phyloP scores from a whole-genome alignment of 35 echinoderm and acorn worm species.

The Heliocidaris erythrogramma region DNA sequence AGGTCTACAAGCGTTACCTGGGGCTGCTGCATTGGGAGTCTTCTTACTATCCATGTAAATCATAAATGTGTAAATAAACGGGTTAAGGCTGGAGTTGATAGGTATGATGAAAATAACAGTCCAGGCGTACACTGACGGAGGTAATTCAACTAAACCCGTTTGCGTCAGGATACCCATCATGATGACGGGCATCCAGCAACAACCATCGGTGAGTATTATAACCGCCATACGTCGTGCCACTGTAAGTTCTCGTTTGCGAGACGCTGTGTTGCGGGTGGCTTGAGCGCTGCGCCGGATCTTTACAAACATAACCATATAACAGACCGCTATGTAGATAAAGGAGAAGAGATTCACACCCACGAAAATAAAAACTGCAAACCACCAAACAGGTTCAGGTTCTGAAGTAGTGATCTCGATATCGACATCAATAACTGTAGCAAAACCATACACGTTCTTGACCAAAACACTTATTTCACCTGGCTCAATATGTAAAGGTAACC shows the following conservation, averaged over 20 bases:
- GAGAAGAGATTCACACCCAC: neutral
- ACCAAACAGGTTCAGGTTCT: neutral
- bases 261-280: neutral
- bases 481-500: neutral
- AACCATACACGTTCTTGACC: neutral
- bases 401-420: neutral
- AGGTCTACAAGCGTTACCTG: too few species aligned
- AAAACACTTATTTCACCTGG: neutral
- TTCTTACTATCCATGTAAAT: neutral
- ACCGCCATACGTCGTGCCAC: neutral
- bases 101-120: neutral
- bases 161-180: neutral
- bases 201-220: neutral
- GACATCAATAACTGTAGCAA: neutral
- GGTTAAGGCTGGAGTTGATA: neutral
- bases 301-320: neutral
- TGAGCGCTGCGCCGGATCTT: neutral
- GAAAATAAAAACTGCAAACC: neutral
- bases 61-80: constrained; percentile 1
- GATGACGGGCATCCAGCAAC: neutral
- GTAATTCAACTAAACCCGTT: neutral
- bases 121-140: neutral
- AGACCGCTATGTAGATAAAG: neutral
- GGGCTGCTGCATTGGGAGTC: neutral
- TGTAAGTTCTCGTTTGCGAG: neutral